Evolutionary conservation across 1,140 invertebrate species (phyloP), one percentile per base, ranked within the genome.

Genomic region (Sarcophaga bullata): DNA sequence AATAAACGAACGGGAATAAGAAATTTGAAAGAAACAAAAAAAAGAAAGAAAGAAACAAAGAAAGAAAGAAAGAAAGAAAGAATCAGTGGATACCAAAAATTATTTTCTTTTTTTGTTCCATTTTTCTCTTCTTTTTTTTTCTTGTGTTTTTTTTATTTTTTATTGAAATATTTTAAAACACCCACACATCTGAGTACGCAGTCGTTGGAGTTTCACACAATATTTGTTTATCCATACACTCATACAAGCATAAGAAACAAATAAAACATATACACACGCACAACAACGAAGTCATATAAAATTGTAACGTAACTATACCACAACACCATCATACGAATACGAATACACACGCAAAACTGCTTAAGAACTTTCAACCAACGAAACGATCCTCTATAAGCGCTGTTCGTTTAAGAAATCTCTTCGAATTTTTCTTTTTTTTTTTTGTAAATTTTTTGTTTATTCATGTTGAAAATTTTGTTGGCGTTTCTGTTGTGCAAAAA

Each of bases 161-260:
- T 37, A 4, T 37, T 37, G 13, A 54, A 19, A 80, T 19, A 62
- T 58, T 58, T 48, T 80, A 62, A 80, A 80, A 80, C 80, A 80
- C 80, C 80, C 80, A 80, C 80, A 68, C 80, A 80, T 80, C 25
- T 80, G 80, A 62, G n/a, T 80, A 80, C 80, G 80, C 62, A 82
- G 48, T 48, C 76, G 78, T 37, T 73, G 50, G 17, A 73, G 47
- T 25, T 68, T 46, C 75, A 49, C 37, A 11, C 17, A 78, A 78
- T 52, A 81, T n/a, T 37, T 13, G 58, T 25, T 19, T 19, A 50
- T 6, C 11, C 50, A 82, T 73, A 75, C 52, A 62, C 62, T 17
- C 50, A 52, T 13, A 52, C 50, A 52, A 1, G 50, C 0, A 52
- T 10, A 52, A 52, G 13, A 9, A 52, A 6, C 50, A 52, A 52